A percentile compares a stretch with the other conserved stretches of the same genome.
phyloP scores from a whole-genome alignment of 2,888 invertebrate species.

The Drosophila buzzatii region DNA sequence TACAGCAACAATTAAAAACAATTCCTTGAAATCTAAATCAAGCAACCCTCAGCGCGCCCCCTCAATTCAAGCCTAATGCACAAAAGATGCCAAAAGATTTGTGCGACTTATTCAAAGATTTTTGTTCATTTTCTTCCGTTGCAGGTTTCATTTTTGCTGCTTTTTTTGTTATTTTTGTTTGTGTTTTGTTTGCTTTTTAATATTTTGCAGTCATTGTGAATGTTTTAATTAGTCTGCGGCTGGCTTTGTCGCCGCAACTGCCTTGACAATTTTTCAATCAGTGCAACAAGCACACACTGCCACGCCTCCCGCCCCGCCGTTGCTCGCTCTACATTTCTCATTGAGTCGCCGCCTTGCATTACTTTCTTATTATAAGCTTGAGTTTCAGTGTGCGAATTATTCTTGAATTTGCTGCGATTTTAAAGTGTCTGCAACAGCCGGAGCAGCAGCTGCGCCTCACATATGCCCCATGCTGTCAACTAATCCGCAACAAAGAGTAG shows the following conservation, averaged over 20 bases:
- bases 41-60: background rate
- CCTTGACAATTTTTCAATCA: constrained; percentile 65
- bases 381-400: background rate
- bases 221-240: constrained; percentile 77
- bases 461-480: constrained; percentile 59
- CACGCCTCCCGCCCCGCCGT: background rate
- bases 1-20: constrained; percentile 59
- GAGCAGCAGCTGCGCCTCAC: constrained; percentile 30
- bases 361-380: constrained; percentile 18
- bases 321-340: background rate
- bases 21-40: constrained; percentile 43
- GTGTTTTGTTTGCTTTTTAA: constrained; percentile 39
- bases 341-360: background rate
- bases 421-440: constrained; percentile 17
- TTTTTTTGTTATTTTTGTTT: background rate
- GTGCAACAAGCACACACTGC: constrained; percentile 7
- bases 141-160: constrained; percentile 6
- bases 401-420: constrained; percentile 23
- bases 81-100: constrained; percentile 40
- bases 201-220: constrained; percentile 68
- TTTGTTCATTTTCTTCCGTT: constrained; percentile 14
- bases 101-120: constrained; percentile 34
- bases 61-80: constrained; percentile 2
- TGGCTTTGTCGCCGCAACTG: constrained; percentile 53
- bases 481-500: constrained; percentile 60